phyloP scores from a whole-genome alignment of 2,797 vertebrate species.

The Myripristis jacobus region DNA sequence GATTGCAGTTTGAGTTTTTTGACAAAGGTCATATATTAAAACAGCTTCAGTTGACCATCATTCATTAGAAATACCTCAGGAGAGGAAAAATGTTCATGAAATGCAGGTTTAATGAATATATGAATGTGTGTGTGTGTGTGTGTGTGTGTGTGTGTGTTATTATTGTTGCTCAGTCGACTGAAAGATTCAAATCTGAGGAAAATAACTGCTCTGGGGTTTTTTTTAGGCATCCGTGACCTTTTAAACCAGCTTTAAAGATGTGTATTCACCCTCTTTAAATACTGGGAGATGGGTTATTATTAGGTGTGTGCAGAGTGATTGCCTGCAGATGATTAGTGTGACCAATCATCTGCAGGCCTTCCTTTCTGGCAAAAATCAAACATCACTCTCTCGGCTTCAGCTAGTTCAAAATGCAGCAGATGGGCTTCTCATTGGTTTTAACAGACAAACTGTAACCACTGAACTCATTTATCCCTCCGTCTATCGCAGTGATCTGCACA shows the following conservation, averaged over 20 bases:
- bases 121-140: not conserved
- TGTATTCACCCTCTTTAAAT: not conserved
- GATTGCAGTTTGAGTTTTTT: not conserved
- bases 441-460: no score
- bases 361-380: no score
- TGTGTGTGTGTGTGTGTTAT: not conserved
- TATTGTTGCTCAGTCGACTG: not conserved
- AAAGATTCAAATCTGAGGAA: not conserved
- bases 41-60: not conserved
- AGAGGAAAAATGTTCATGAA: not conserved
- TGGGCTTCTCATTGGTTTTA: no score
- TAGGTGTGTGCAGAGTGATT: constrained; percentile 26
- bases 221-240: not conserved
- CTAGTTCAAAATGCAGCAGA: no score
- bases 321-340: constrained; percentile 43
- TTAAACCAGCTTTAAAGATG: not conserved
- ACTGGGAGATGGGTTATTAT: not conserved
- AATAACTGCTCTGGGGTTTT: not conserved
- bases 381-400: no score
- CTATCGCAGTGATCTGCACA: no score
- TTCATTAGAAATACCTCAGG: not conserved
- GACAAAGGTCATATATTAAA: not conserved
- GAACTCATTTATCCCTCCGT: no score
- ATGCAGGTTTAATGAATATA: not conserved
- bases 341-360: no score